Evolutionary conservation across 2,113 vertebrate species (phyloP), one percentile per base, ranked within the genome.

Genomic region (Excalfactoria chinensis): DNA sequence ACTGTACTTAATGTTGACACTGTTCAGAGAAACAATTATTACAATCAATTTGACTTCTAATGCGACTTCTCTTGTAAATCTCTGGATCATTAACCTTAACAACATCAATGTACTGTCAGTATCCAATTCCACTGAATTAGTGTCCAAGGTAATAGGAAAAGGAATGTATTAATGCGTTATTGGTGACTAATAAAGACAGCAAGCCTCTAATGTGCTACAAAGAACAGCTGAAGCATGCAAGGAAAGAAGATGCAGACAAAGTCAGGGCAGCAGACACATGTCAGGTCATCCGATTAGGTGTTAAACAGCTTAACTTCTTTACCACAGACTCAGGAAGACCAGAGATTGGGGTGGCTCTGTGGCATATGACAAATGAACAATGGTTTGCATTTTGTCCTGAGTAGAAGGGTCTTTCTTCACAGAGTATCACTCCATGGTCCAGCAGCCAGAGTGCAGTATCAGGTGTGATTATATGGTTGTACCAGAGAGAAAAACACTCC

Each of bases 11-110:
- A 97, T 97, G 96, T 97, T 97, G 97, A 98, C 97, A 96, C 96
- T 94, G 92, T 86, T 97, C 97, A 89, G 92, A 81, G 95, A 96
- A 97, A 98, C 97, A 97, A 97, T 97, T 97, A 98, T 98, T 97
- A 97, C 97, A 97, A 98, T 98, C 97, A 97, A 98, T 98, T 97
- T 98, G 97, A 98, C 95, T 97, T 98, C 96, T 98, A 98, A 98
- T 97, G 97, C 19, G 89, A 98, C 97, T 98, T 97, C 97, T 97
- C 97, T 97, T 98, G 98, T 98, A 98, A 97, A 98, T 97, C 97
- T 97, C 97, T 96, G 97, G 98, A 95, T 98, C 98, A 98, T 98
- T 98, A 98, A 97, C 97, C 97, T 97, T 97, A 97, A 97, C 97
- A 98, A 97, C 97, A 97, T 97, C 97, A 97, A 94, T 97, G 97